Conservation (phyloP, 37 sponge, comb jelly and placozoan species). For the Oopsacas minuta region DNA sequence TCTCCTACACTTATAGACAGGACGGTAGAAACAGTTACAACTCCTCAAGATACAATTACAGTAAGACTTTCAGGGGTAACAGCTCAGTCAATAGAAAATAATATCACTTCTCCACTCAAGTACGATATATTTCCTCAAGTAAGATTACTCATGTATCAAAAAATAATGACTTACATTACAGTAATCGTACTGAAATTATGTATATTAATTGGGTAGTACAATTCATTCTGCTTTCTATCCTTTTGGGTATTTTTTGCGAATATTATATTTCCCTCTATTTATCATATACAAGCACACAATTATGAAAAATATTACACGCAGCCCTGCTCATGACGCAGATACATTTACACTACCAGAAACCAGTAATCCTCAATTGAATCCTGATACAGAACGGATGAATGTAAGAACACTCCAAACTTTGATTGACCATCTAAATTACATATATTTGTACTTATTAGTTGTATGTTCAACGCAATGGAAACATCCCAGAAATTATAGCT, state of each 20-base stretch:
- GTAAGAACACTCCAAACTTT: neutral
- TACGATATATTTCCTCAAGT: neutral
- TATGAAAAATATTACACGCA: neutral
- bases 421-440: neutral
- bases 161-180: neutral
- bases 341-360: neutral
- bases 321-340: neutral
- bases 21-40: neutral
- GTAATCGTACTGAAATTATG: no score
- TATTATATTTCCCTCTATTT: no score
- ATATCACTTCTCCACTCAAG: neutral
- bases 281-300: neutral
- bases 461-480: neutral
- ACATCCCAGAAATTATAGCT: neutral
- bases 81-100: neutral
- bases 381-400: neutral
- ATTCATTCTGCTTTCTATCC: no score
- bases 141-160: neutral
- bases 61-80: neutral
- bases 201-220: no score
- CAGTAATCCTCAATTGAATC: neutral
- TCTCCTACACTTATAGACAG: neutral
- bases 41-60: neutral
- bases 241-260: no score
- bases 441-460: neutral